Evolutionary conservation across 1,140 invertebrate genomes (phyloP), one percentile per base, ranked within the genome.

Genomic region (Aradophagus sp.): DNA sequence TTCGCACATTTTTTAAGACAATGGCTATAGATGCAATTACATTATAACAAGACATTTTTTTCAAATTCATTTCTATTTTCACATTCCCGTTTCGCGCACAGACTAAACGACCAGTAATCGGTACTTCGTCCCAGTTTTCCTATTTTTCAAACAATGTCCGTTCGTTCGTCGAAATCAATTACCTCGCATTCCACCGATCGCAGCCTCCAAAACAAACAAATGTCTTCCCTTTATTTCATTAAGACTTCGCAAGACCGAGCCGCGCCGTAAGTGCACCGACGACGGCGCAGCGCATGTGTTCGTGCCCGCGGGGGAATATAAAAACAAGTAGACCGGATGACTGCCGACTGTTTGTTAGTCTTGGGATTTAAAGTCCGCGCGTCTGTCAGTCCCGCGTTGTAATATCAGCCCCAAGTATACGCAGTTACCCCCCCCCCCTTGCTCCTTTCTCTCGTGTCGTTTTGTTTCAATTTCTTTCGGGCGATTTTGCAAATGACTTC

Each of bases 331-430:
- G 78, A 86, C 84, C 84, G 84, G 84, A 85, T 86, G 84, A 85
- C 84, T 86, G 84, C 77, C 76, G 76, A 83, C 79, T 85, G 84
- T 86, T 86, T 86, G 81, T 86, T 86, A 85, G 81, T 83, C 80
- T 86, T 86, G 77, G 76, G 77, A 82, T 86, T 86, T 85, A 84
- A 85, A 85, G 82, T 86, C 81, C 80, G 82, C 77, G 76, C 81
- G 84, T 85, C 84, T 85, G 84, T 86, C 84, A 85, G 84, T 78
- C 72, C 73, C 62, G 80, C 82, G 81, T 82, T 84, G 83, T 85
- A 85, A 86, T 86, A 85, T 86, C 84, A 84, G 83, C 84, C 80
- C 77, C 81, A 79, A 77, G 79, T 81, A 76, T 80, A 79, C 66
- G 73, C 67, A 52, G 65, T 47, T 53, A 69, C 63, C 65, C 19